Evolutionary conservation across 2,888 invertebrate genomes (phyloP), one percentile per base, ranked within the genome.

Genomic region (Cancer borealis): DNA sequence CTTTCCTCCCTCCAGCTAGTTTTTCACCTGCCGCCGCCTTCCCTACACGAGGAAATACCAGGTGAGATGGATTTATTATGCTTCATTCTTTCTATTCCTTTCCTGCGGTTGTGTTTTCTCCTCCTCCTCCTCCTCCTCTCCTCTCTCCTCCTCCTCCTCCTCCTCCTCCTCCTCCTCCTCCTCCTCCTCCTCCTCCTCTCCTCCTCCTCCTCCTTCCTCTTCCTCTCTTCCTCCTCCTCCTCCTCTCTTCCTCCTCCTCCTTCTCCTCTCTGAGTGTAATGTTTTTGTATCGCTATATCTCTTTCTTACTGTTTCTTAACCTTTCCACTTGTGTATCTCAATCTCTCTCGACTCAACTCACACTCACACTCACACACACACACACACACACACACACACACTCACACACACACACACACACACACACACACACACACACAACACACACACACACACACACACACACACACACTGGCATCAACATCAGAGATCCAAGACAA

Each of bases 121-220:
- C n/a, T 21, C 66, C n/a, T 66, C 66, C 66, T 66, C 66, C n/a
- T 21, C 21, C n/a, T 66, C n/a, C 5, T 14, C 4, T n/a, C n/a
- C n/a, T n/a, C 17, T 66, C 14, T 66, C 66, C 17, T 14, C 14
- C 5, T 49, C 10, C 49, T 49, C 10, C 10, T 49, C 10, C 66
- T 66, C n/a, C n/a, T 21, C 66, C n/a, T 66, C 66, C 66, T 66
- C 66, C n/a, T 21, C 21, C n/a, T 66, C 46, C 66, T 66, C n/a
- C n/a, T 21, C 66, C n/a, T 66, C 66, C 66, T 66, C 66, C n/a
- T 21, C 21, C n/a, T 66, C 88, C 45, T 45, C 39, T 39, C 21
- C 47, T 47, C 89, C 39, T 39, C 39, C 47, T 89, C 89, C 39
- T 21, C 49, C 89, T 47, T 39, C 49, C 89, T 89, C 47, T 89